Evolutionary conservation across 2,888 invertebrate genomes (phyloP), one percentile per base, ranked within the genome.

Genomic region (Brachyopa scutellaris): DNA sequence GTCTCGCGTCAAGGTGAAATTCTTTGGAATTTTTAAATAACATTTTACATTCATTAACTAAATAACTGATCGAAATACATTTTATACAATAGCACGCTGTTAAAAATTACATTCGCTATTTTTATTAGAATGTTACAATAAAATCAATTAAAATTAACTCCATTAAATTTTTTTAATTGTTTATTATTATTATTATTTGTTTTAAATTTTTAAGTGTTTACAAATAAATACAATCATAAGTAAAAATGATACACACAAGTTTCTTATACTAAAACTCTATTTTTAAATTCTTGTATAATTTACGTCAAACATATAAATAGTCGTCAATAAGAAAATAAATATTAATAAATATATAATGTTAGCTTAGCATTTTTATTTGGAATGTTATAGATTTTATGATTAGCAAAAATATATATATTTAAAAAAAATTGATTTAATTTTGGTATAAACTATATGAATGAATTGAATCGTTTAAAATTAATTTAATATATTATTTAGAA

Each of bases 361-460:
- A 66, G 59, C 64, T 72, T 72, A 72, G 53, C 66, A 66, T 53
- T 69, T 67, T 51, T 64, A 53, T 77, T 77, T 77, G 77, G 77
- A 82, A 53, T 70, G 47, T 77, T 53, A 49, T 13, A 45, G 29
- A 55, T 23, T 29, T 69, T 45, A 42, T 45, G 67, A 79, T 79
- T 73, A 73, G 73, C 64, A 29, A 21, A 42, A 19, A 40, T 33
- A 23, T 26, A 38, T 49, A 21, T 17, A 15, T 38, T 29, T 23
- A 64, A 53, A 26, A 42, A 29, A 38, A 33, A 40, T 26, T 26
- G 26, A 5, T 36, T 42, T 29, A 38, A 67, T 67, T 80, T 79
- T 74, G 69, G 74, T 26, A 80, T 74, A 69, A 62, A 80, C 74
- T 74, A 36, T 59, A 26, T 33, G 26, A 51, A 61, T 70, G 40